Evolutionary conservation across 37 sponge, comb jelly and placozoan genomes (phyloP), one percentile per base, ranked within the genome.

Genomic region (Haliclona indistincta): DNA sequence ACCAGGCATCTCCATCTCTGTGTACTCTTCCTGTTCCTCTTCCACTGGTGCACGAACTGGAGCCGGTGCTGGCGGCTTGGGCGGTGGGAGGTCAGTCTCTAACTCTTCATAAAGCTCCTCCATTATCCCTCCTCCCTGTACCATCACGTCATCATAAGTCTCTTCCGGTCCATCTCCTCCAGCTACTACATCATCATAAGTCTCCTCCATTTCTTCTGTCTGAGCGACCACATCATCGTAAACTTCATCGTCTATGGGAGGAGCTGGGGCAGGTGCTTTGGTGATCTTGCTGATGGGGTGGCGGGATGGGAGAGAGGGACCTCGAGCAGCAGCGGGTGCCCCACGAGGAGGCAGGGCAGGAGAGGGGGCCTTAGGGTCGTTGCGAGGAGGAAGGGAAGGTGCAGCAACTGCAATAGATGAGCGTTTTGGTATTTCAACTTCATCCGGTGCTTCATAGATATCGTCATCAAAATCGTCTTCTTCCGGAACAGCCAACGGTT

Each of bases 361-460:
- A 41, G 30, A 5, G 1, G 62, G 30, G 17, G 67, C 43, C 43
- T 61, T 30, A 2, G 61, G 63, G 28, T 40, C 56, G 38, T 26
- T 36, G 7, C 58, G 7, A 8, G 72, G 63, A 22, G 79, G 73
- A 28, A 74, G 74, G 6, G 55, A 7, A 28, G 65, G 69, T 26
- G 65, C 64, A 0, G 71, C 63, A 40, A 13, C 34, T 42, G 38
- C 35, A n/a, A 52, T 32, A 7, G 62, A 30, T 2, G 38, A 1
- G 5, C 30, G 40, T 10, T 33, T 33, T 0, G 54, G 64, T 19
- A 64, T 37, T 0, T 58, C 60, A 6, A 58, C 7, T n/a, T 89
- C 89, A 64, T 89, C 89, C 51, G 60, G 74, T 0, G 77, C 89
- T 52, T 89, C 89, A 32, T 89, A 89, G 43, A 89, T 89, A 55